Conservation (phyloP, 2,797 vertebrate genomes). For the Enteromius afrohamiltoni region DNA sequence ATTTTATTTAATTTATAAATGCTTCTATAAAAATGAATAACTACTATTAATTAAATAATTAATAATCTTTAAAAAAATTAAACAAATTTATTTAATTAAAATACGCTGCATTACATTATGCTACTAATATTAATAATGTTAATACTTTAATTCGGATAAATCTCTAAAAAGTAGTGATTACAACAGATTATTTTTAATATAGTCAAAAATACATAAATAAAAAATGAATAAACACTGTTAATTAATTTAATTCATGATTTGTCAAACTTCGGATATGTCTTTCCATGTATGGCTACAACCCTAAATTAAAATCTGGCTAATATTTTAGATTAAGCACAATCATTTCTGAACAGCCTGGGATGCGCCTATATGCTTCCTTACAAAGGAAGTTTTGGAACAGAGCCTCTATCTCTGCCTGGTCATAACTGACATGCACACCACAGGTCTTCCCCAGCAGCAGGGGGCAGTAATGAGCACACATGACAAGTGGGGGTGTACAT, state of each 20-base stretch:
- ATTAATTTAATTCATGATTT: neutral
- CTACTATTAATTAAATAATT: too few species aligned
- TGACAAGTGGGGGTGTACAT: slow-evolving; percentile 65
- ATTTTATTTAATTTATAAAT: too few species aligned
- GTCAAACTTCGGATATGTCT: neutral
- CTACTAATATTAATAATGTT: neutral
- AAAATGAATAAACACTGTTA: too few species aligned
- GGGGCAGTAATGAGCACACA: neutral
- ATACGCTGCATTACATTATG: neutral
- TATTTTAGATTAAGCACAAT: too few species aligned
- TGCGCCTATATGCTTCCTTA: neutral
- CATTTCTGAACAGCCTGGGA: neutral
- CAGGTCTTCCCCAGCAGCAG: slow-evolving; percentile 16
- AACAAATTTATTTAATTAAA: neutral
- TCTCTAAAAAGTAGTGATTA: too few species aligned
- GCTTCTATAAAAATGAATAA: too few species aligned
- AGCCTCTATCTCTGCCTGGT: neutral
- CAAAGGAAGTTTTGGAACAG: neutral
- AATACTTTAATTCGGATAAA: too few species aligned
- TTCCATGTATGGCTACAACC: neutral
- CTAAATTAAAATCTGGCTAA: neutral
- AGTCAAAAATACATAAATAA: too few species aligned
- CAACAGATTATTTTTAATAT: too few species aligned
- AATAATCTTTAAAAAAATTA: neutral
- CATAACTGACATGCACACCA: neutral